Conservation (phyloP, 2,113 vertebrate genomes). For the Hirundichthys speculiger region DNA sequence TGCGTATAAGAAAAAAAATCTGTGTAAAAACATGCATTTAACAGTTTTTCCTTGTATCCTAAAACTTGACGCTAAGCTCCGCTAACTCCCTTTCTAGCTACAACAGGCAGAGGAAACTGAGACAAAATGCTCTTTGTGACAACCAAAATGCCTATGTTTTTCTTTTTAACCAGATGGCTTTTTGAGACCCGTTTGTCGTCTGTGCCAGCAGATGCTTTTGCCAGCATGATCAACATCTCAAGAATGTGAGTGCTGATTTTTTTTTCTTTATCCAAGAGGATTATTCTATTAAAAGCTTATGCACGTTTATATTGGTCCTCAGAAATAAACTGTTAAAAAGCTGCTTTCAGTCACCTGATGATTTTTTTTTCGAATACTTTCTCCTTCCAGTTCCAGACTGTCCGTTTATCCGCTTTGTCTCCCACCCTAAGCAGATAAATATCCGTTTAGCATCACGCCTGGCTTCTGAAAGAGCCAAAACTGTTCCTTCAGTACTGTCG, state of each 20-base stretch:
- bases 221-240: constrained; percentile 91
- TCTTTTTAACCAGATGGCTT: constrained; percentile 82
- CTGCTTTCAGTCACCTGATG: constrained; percentile 47
- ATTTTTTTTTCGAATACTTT: constrained; percentile 15
- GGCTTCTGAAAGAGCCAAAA: constrained; percentile 59
- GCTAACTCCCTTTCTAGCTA: too few relatives aligned
- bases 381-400: constrained; percentile 11
- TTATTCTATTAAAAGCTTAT: too few relatives aligned
- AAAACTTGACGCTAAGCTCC: too few relatives aligned
- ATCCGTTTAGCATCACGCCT: constrained; percentile 63
- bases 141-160: neutral
- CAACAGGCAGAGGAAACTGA: neutral
- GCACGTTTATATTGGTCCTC: too few relatives aligned
- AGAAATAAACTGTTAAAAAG: too few relatives aligned
- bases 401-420: constrained; percentile 14
- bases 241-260: constrained; percentile 88
- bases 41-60: too few relatives aligned
- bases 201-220: constrained; percentile 86
- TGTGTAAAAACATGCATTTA: too few relatives aligned
- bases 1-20: too few relatives aligned
- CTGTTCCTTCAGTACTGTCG: constrained; percentile 63
- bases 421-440: constrained; percentile 49
- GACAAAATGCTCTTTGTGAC: neutral
- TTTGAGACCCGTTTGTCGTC: constrained; percentile 88
- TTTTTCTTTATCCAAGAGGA: neutral